A percentile compares a stretch with the other conserved stretches of the same genome.
Conservation (phyloP, 1,140 invertebrate genomes). For the Metopolophium dirhodum region DNA sequence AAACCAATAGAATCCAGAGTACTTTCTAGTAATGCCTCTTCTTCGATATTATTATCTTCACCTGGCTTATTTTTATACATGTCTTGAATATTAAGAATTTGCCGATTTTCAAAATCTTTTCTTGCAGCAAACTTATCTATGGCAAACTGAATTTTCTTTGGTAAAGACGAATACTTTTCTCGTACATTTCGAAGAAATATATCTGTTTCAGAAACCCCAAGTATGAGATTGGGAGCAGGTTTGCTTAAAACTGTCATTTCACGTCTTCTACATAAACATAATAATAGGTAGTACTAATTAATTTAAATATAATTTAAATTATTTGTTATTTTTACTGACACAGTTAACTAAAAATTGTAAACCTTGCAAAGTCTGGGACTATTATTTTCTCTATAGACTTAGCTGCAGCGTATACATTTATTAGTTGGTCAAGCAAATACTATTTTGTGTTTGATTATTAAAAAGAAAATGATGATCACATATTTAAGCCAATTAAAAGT, state of each 20-base stretch:
- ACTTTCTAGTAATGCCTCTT: not conserved
- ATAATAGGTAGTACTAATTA: not conserved
- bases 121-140: conserved; percentile 39
- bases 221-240: not conserved
- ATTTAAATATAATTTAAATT: not conserved
- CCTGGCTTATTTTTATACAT: not conserved
- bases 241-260: not conserved
- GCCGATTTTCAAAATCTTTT: conserved; percentile 1
- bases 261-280: not conserved
- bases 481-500: not conserved
- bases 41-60: not conserved
- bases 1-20: not conserved
- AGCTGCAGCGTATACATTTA: not conserved
- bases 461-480: not conserved
- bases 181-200: conserved; percentile 16
- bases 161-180: conserved; percentile 5
- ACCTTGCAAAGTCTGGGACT: not conserved
- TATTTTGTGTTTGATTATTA: not conserved
- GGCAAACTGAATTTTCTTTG: not conserved
- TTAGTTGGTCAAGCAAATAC: not conserved
- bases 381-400: not conserved
- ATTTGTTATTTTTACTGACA: not conserved
- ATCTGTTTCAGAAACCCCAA: not conserved
- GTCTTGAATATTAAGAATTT: not conserved
- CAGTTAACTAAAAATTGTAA: not conserved